Conservation (phyloP, 2,888 invertebrate genomes). For the Tachina fera region DNA sequence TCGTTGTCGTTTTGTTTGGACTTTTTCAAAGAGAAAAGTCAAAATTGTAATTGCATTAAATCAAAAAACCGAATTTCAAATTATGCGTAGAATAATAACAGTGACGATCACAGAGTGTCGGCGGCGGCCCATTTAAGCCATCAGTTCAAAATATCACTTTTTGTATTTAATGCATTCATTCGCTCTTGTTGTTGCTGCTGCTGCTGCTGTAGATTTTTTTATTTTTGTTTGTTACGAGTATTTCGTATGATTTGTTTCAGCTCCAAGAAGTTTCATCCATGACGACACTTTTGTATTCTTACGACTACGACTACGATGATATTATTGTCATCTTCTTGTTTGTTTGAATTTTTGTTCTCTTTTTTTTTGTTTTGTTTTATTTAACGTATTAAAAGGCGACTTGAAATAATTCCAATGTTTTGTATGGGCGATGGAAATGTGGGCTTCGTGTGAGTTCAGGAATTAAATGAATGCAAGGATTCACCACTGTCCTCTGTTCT, state of each 20-base stretch:
- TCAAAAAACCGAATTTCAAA: conserved; percentile 71
- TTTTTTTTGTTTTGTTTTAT: conserved; percentile 2
- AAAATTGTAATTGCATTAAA: conserved; percentile 71
- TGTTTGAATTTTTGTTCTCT: not conserved
- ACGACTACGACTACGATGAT: not conserved
- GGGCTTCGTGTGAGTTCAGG: conserved; percentile 82
- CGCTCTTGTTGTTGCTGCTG: conserved; percentile 14
- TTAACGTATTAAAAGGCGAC: conserved; percentile 56
- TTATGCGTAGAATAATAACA: conserved; percentile 67
- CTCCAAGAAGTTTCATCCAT: conserved; percentile 27
- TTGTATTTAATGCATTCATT: conserved; percentile 19
- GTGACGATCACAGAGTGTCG: conserved; percentile 70
- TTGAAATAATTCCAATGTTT: conserved; percentile 68
- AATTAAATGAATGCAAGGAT: conserved; percentile 80
- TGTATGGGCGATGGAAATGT: conserved; percentile 63
- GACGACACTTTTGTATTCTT: conserved; percentile 69
- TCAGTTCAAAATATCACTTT: conserved; percentile 50
- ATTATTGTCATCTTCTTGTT: conserved; percentile 30
- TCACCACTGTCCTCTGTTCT: conserved; percentile 48
- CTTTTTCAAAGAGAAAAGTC: conserved; percentile 39
- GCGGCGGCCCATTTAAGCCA: conserved; percentile 65
- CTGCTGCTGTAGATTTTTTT: not conserved
- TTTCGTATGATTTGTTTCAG: conserved; percentile 61
- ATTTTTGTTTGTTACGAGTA: conserved; percentile 7
- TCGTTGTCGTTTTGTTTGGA: conserved; percentile 73